These are phyloP conservation scores for Streptopelia turtur DNA, from an alignment of 2,797 vertebrate species.

Conservation along the genomic window DNA sequence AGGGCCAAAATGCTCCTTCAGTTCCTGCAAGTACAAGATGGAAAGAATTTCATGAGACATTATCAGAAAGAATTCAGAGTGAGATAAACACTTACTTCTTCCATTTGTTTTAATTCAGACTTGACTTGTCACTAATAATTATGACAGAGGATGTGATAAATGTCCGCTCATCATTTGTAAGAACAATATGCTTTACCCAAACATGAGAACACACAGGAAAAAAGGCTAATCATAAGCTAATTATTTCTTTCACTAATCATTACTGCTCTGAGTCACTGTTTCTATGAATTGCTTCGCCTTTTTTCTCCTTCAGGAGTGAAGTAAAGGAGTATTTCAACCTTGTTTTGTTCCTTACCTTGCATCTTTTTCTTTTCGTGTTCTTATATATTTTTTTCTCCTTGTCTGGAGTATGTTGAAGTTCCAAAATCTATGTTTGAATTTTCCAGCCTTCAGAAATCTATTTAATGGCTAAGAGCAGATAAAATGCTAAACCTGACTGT, in stretches of 20 bases:
- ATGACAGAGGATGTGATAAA: slow-evolving; percentile 73
- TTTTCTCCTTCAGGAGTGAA: slow-evolving; percentile 23
- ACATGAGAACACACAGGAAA: slow-evolving; percentile 63
- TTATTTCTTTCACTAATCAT: slow-evolving; percentile 66
- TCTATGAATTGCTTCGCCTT: slow-evolving; percentile 11
- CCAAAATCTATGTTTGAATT: neutral
- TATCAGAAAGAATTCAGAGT: slow-evolving; percentile 61
- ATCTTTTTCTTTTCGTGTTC: neutral
- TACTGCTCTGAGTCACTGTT: slow-evolving; percentile 60
- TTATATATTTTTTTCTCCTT: neutral
- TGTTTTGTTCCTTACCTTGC: neutral
- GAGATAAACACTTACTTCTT: slow-evolving; percentile 66
- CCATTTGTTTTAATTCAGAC: slow-evolving; percentile 67
- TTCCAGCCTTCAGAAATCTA: neutral
- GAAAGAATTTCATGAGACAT: slow-evolving; percentile 61
- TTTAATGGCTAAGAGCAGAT: neutral
- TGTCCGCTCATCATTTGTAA: slow-evolving; percentile 61
- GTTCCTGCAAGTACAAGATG: slow-evolving; percentile 38
- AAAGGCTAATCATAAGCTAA: slow-evolving; percentile 57
- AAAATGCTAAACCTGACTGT: neutral
- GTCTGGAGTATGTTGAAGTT: neutral
- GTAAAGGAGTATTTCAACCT: neutral
- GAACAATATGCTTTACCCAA: slow-evolving; percentile 70
- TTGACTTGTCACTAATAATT: slow-evolving; percentile 60
- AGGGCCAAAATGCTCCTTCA: slow-evolving; percentile 37